phyloP scores from a whole-genome alignment of 2,113 vertebrate genomes.

The Mormyrus lacerda region DNA sequence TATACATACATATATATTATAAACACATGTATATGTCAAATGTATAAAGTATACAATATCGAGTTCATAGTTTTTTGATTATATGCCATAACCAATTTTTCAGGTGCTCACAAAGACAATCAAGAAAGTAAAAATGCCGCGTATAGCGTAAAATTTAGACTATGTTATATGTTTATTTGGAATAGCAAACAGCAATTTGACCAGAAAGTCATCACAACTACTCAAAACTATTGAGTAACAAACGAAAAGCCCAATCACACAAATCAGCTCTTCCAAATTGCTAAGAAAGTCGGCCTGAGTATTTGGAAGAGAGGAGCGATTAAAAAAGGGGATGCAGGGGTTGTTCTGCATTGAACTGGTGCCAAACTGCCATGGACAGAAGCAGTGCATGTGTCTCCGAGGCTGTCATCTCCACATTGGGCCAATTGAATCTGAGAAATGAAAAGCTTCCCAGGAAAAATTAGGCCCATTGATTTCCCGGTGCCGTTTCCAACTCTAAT shows the following conservation, averaged over 20 bases:
- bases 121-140: no score
- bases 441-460: neutral
- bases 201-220: slow-evolving; percentile 27
- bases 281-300: neutral
- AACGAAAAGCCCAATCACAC: neutral
- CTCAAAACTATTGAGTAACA: neutral
- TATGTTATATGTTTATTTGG: slow-evolving; percentile 51
- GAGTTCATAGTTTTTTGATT: neutral
- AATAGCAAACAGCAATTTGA: slow-evolving; percentile 66
- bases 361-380: neutral
- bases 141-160: slow-evolving; percentile 53
- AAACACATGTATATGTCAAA: no score
- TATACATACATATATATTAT: no score
- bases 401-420: neutral
- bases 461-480: neutral
- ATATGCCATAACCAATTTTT: neutral
- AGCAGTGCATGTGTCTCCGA: neutral
- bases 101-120: no score
- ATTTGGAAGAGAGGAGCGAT: neutral
- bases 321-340: neutral
- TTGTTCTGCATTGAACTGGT: neutral
- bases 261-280: neutral
- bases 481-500: neutral
- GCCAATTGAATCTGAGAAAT: neutral
- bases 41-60: no score